phyloP scores from a whole-genome alignment of 2,797 vertebrate genomes.

The Pseudochromis fuscus region DNA sequence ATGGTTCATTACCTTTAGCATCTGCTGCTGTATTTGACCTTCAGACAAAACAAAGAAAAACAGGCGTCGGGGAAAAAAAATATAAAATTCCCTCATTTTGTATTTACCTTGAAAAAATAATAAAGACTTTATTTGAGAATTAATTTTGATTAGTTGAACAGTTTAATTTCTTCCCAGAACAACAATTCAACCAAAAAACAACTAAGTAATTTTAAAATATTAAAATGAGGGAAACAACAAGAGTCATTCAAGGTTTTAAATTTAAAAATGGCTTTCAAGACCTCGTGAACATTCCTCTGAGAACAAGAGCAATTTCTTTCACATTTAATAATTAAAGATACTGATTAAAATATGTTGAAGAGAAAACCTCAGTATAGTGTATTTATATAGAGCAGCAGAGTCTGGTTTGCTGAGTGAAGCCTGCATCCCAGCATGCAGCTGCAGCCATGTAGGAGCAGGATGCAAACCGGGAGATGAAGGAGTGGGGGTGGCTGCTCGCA shows the following conservation, averaged over 20 bases:
- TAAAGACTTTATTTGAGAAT: no score
- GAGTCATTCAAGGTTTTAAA: no score
- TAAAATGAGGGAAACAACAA: no score
- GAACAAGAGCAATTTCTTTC: no score
- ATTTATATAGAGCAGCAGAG: not conserved
- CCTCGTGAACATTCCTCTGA: no score
- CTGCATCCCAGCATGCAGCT: conserved; percentile 26
- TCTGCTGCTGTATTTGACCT: conserved; percentile 62
- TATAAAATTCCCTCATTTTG: not conserved
- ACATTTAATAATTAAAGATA: no score
- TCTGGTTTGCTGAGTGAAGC: not conserved
- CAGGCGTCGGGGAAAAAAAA: not conserved
- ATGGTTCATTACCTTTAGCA: conserved; percentile 57
- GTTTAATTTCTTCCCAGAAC: no score
- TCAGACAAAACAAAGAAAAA: conserved; percentile 20
- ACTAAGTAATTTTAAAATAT: no score
- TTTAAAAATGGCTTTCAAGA: no score
- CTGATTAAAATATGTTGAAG: not conserved
- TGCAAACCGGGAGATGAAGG: conserved; percentile 38
- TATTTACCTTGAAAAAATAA: no score
- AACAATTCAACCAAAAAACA: no score
- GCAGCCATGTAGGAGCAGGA: conserved; percentile 26
- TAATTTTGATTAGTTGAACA: no score
- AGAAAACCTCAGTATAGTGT: conserved; percentile 1
- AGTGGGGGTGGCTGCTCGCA: conserved; percentile 40